phyloP scores from a whole-genome alignment of 2,113 vertebrate genomes.

The Anas platyrhynchos region DNA sequence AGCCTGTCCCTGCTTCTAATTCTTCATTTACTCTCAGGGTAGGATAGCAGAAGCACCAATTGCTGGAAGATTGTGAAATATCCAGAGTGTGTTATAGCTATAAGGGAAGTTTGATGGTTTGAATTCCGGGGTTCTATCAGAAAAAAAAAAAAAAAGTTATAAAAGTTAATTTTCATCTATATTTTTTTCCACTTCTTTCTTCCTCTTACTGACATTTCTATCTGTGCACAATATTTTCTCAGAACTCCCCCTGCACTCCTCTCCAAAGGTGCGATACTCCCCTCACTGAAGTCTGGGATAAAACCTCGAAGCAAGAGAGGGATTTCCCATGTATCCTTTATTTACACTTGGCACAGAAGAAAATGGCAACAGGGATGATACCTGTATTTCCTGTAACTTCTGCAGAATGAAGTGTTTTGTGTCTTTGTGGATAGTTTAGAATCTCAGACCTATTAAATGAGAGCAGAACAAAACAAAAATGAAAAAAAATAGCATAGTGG shows the following conservation, averaged over 20 bases:
- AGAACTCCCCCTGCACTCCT: neutral
- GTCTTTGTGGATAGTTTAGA: neutral
- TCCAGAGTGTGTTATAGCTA: neutral
- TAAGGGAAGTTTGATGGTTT: neutral
- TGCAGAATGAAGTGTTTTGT: neutral
- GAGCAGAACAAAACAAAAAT: too few species aligned
- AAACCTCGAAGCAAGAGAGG: fast-evolving
- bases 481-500: too few species aligned
- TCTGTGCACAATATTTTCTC: neutral
- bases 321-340: neutral
- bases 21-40: neutral
- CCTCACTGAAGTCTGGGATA: neutral
- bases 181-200: neutral
- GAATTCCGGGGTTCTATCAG: neutral
- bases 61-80: neutral
- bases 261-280: neutral
- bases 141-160: neutral
- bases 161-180: too few species aligned
- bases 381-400: neutral
- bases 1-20: neutral
- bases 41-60: neutral
- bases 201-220: neutral
- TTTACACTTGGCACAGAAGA: neutral
- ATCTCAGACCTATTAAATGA: neutral
- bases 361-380: neutral